Base-by-base conservation (phyloP, 2,113 vertebrate species). In the Trogon melanurus region DNA sequence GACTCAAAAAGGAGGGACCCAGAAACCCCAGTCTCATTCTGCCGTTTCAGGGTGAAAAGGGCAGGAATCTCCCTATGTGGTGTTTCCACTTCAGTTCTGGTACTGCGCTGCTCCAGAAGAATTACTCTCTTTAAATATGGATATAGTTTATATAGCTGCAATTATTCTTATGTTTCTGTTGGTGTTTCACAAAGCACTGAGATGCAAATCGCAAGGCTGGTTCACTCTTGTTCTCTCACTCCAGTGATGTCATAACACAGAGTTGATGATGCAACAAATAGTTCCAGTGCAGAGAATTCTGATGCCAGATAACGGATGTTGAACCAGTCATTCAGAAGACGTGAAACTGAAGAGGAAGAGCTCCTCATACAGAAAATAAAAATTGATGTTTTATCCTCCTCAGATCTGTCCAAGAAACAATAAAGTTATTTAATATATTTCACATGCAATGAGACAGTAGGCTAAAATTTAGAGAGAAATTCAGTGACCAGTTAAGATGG, bases 171-270 rank as follows among this genome's bases (percentile, higher is more conserved):
- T 78, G 11, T 19, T 88, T 93, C 72, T 65, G 9, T 38, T 85
- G 21, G 17, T 0, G 0, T 62, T 91, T 91, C 60, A 29, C 53
- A 57, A 81, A 79, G 58, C 34, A 19, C 27, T 8, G 30, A 50
- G 34, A 36, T n/a, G 29, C 0, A 2, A 78, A 44, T n/a, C 0
- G 1, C 54, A 66, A 12, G 2, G 16, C 60, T 38, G 19, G 9
- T 56, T 57, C 30, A 2, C 50, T 54, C 10, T 26, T 12, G 16
- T 72, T 60, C 16, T 48, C 16, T 57, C 7, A 7, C 5, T 65
- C 47, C 51, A 22, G 26, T 6, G 7, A 79, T 20, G 18, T 48
- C 67, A 50, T 41, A 26, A 2, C 0, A 0, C 0, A 1, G 58
- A 89, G 62, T 2, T 67, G 44, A 34, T n/a, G 56, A 73, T 30